A percentile compares a stretch with the other conserved stretches of the same genome.
Evolutionary conservation across 2,797 vertebrate genomes (phyloP).

Genomic region (Serranus cabrilla): DNA sequence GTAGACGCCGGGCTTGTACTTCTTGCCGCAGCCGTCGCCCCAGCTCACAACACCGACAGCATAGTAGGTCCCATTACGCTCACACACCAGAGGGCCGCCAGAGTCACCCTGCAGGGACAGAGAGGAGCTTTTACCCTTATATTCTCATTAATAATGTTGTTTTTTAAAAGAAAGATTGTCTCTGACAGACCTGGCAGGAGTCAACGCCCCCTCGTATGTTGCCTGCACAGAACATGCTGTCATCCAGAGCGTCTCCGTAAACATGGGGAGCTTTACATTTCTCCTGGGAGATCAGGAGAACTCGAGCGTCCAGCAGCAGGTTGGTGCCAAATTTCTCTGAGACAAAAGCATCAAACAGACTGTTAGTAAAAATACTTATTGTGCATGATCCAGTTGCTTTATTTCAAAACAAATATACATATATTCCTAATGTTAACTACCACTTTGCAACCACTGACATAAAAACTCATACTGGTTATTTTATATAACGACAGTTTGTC

Average conservation of each 20-base stretch:
- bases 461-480: background rate
- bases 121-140: background rate
- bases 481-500: background rate
- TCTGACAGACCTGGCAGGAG: slow-evolving; percentile 86
- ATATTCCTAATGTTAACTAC: fast-evolving
- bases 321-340: slow-evolving; percentile 54
- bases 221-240: slow-evolving; percentile 92
- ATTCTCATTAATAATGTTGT: no score
- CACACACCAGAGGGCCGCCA: slow-evolving; percentile 90
- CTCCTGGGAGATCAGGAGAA: slow-evolving; percentile 86
- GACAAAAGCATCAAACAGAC: background rate
- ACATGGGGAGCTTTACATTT: slow-evolving; percentile 82
- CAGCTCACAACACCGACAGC: slow-evolving; percentile 92
- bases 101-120: slow-evolving; percentile 89
- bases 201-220: slow-evolving; percentile 83
- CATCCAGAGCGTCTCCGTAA: slow-evolving; percentile 81
- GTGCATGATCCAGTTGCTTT: background rate
- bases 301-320: slow-evolving; percentile 87
- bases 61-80: slow-evolving; percentile 78
- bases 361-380: no score
- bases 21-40: slow-evolving; percentile 87
- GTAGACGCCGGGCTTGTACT: slow-evolving; percentile 90
- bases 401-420: background rate
- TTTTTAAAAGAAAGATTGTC: background rate
- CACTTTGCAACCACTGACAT: background rate